phyloP scores from a whole-genome alignment of 2,797 vertebrate species.

The Erethizon dorsatum region DNA sequence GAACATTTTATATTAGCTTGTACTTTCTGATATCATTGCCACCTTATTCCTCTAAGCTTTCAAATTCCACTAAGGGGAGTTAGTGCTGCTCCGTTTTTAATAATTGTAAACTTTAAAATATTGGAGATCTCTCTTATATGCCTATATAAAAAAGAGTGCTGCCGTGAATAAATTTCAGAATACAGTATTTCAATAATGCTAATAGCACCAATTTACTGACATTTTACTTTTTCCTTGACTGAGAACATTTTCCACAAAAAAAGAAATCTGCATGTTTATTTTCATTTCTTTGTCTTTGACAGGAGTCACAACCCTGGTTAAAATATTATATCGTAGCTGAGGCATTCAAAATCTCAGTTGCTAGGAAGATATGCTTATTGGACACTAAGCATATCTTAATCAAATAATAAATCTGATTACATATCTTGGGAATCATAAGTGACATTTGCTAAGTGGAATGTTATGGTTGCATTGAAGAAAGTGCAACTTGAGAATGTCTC shows the following conservation, averaged over 20 bases:
- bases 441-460: slow-evolving; percentile 43
- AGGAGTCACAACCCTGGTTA: not conserved
- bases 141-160: not conserved
- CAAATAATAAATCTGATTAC: slow-evolving; percentile 7
- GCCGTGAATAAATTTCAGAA: not conserved
- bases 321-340: not conserved
- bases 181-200: not conserved
- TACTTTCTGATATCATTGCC: not conserved
- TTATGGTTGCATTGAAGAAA: slow-evolving; percentile 8
- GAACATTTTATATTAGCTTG: not conserved
- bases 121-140: not conserved
- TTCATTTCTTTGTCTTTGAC: slow-evolving; percentile 47
- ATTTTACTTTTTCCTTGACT: not conserved
- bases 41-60: not conserved
- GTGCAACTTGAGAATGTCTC: not conserved
- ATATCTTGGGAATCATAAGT: not conserved
- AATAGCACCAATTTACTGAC: not conserved
- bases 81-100: not conserved
- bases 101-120: not conserved
- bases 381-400: not conserved
- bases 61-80: not conserved
- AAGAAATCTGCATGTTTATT: slow-evolving; percentile 10
- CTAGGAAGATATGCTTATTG: not conserved
- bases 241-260: slow-evolving; percentile 24
- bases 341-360: not conserved